These are phyloP conservation scores for Nymphalis urticae DNA, from an alignment of 2,888 invertebrate genomes.

Conservation along the genomic window DNA sequence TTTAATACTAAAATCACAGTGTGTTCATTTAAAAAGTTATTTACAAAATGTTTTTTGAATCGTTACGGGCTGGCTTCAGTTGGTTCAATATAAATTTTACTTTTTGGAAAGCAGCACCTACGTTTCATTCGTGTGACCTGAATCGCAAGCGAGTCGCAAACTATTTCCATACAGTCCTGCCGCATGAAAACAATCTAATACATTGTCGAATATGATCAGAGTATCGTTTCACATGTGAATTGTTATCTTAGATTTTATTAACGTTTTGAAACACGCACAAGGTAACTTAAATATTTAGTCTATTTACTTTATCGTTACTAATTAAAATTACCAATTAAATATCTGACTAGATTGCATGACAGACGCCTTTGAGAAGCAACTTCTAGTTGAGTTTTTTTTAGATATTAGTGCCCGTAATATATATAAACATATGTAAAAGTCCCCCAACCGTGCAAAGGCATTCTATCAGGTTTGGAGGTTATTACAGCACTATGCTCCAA, in stretches of 20 bases:
- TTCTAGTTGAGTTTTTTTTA: too few relatives aligned
- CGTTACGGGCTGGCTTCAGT: background rate
- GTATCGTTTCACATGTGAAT: background rate
- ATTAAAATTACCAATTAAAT: background rate
- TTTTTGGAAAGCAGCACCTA: background rate
- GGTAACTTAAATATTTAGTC: background rate
- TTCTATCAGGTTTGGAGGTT: too few relatives aligned
- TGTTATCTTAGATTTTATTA: background rate
- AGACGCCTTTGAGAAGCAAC: too few relatives aligned
- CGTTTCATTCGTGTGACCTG: background rate
- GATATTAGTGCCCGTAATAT: too few relatives aligned
- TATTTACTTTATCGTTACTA: background rate
- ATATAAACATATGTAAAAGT: too few relatives aligned
- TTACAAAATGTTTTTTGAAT: background rate
- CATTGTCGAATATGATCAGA: background rate
- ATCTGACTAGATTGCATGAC: background rate
- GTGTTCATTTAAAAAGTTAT: too few relatives aligned
- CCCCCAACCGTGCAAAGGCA: too few relatives aligned
- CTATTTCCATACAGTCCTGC: background rate
- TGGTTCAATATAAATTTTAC: background rate
- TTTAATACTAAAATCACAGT: constrained; percentile 7
- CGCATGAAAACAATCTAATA: background rate
- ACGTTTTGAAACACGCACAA: constrained; percentile 6
- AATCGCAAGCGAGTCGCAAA: background rate
- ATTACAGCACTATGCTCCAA: too few relatives aligned